Base-by-base conservation (phyloP, 2,888 invertebrate species). In the Caenorhabditis plicata region DNA sequence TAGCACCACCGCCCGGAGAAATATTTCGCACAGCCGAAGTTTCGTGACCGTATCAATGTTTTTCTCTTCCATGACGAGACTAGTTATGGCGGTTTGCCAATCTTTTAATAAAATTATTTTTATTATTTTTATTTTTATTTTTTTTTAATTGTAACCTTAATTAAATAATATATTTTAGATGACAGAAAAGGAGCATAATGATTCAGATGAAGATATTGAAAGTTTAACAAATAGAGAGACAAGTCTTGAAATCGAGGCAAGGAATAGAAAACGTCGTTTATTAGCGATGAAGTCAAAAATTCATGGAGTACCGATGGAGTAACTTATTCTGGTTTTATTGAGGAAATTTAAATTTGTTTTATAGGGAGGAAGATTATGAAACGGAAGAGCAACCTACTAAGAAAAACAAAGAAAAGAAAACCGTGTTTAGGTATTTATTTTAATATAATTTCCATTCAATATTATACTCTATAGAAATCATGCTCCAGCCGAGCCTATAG, bases 251-350 rank as follows among this genome's bases (percentile, higher is more conserved):
- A 43, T 49, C 5, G 64, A 62, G 1, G 69, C 69, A n/a, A 52
- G 57, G 31, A 62, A 60, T 0, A 38, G 67, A 36, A 67, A 70
- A 44, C 40, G 63, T 5, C 35, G 70, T 23, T 65, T 70, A 32
- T 25, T 70, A 39, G 67, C 56, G 13, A 38, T 70, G 61, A 70
- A 68, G 38, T 63, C 67, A 9, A 62, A 55, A 40, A 58, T 68
- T 44, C 57, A 68, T 47, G 70, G 70, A 8, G 49, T 70, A 20
- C 52, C 57, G 32, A 70, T 70, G 68, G 49, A 54, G 67, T 68
- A 20, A 50, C 43, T 45, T 20, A 7, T 44, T 17, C 7, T 29
- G 26, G 36, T 41, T 36, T 35, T 9, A 35, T 8, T 8, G 4
- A 29, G 5, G 15, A 23, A 22, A n/a, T 8, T 7, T 22, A 8